Base-by-base conservation (phyloP, 2,888 invertebrate genomes). In the Hirtodrosophila cameraria region DNA sequence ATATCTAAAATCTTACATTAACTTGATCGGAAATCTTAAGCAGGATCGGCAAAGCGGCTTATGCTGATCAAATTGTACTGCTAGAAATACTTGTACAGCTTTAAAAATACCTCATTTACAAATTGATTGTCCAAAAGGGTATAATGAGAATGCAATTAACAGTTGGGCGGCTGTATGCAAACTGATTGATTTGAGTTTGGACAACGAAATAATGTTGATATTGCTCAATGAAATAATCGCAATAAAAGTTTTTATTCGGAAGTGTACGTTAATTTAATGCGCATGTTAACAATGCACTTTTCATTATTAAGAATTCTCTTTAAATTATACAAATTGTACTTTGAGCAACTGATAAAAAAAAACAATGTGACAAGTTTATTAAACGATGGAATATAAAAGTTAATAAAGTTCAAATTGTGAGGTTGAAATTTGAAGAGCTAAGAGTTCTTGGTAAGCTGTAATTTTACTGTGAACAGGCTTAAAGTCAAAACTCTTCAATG, bases 141-240 rank as follows among this genome's bases (percentile, higher is more conserved):
- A 31, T 31, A 23, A 6, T 30, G 28, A 46, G 36, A 42, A 42
- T 9, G 35, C 36, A 68, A 63, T 50, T 36, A 57, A 70, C 45
- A 50, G 52, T 27, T 6, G 9, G 13, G 8, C 28, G 54, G 45
- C 45, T 12, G 23, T 45, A 31, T 15, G 31, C 13, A 6, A 36
- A 13, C 25, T 48, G 60, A 72, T 60, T 72, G 73, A 69, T 59
- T 43, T 5, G 15, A 18, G 8, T 33, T 13, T 35, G 16, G 0
- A 4, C 16, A 11, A 25, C 30, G 18, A 5, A 23, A 48, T 20
- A 45, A 46, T 71, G 6, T 30, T 3, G 13, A 36, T 23, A 35
- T 39, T 16, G 30, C 1, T 20, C 28, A 50, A 49, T 27, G 7
- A 6, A 50, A 35, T 13, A 8, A 28, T 31, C 38, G 13, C 12